phyloP scores from a whole-genome alignment of 2,113 vertebrate genomes.

The Xiphorhynchus elegans region DNA sequence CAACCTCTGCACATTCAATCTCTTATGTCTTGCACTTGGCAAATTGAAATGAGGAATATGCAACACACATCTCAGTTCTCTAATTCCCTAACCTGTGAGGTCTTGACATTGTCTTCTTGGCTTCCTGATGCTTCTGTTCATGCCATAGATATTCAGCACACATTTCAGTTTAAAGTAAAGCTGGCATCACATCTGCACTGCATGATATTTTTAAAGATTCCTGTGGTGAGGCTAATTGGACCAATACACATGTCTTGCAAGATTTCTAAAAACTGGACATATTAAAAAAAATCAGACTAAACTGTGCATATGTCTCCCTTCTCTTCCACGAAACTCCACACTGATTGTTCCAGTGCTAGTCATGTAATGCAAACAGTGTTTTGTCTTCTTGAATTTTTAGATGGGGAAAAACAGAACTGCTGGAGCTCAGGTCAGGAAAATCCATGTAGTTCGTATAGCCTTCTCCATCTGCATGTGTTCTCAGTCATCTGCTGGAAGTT shows the following conservation, averaged over 20 bases:
- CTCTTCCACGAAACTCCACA: neutral
- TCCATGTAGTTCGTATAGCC: neutral
- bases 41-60: neutral
- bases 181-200: neutral
- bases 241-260: neutral
- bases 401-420: neutral
- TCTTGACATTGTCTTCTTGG: neutral
- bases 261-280: neutral
- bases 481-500: neutral
- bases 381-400: neutral
- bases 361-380: neutral
- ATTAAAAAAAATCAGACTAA: neutral
- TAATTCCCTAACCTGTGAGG: neutral
- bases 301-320: neutral
- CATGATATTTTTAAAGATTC: neutral
- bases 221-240: neutral
- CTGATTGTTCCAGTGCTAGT: neutral
- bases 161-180: neutral
- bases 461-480: neutral
- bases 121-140: neutral
- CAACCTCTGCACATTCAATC: neutral
- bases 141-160: neutral
- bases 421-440: neutral
- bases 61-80: neutral
- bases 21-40: neutral